Conservation (phyloP, 53 echinoderm and acorn worm species). For the Echinometra lucunter region DNA sequence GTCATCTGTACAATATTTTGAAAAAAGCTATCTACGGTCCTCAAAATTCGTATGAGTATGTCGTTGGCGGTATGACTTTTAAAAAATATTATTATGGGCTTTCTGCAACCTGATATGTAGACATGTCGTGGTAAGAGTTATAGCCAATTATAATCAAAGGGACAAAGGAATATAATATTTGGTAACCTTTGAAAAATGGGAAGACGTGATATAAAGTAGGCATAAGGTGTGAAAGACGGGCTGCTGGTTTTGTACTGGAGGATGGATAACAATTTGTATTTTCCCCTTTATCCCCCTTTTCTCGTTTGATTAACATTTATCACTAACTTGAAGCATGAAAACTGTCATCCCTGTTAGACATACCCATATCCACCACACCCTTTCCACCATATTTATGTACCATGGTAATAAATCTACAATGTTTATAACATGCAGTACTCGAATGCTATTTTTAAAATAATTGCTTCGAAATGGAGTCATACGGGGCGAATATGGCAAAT, state of each 20-base stretch:
- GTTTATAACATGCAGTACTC: too few species aligned
- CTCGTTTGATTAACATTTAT: neutral
- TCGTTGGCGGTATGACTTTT: conserved; percentile 27
- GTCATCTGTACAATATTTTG: neutral
- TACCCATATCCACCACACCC: neutral
- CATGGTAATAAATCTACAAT: too few species aligned
- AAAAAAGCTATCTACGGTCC: neutral
- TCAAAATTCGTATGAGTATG: neutral
- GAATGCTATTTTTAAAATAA: too few species aligned
- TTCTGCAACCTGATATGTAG: neutral
- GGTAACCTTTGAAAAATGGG: neutral
- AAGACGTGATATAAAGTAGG: neutral
- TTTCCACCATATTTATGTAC: neutral
- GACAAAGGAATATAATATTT: neutral
- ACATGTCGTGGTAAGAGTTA: neutral
- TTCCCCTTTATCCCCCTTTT: neutral
- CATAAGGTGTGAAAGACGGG: neutral
- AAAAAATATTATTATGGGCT: neutral
- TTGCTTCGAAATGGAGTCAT: too few species aligned
- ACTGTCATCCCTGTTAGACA: too few species aligned
- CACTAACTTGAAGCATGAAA: neutral
- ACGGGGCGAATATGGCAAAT: too few species aligned
- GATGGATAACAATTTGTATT: neutral
- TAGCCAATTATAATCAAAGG: neutral
- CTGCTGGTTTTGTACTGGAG: neutral